Percentiles rank a stretch among this genome's conserved stretches.
Evolutionary conservation across 1,140 invertebrate genomes (phyloP).

Genomic region (Ctenoplectra terminalis): DNA sequence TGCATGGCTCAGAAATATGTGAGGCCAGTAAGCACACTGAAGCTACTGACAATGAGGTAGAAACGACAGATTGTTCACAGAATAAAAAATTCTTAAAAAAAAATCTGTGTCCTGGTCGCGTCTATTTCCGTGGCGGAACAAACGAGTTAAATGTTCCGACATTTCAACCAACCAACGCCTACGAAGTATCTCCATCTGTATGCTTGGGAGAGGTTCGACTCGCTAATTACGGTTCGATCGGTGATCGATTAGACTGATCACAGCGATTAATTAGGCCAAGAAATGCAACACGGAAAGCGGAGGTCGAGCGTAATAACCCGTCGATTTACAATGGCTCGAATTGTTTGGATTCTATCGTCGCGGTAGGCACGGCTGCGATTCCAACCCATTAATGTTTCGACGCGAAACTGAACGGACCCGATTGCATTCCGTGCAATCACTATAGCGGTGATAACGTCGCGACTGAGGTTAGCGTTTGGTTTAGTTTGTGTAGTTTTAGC

Average conservation of each 20-base stretch:
- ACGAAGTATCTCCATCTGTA: slow-evolving; percentile 3
- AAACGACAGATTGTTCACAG: not conserved
- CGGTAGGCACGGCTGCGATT: not conserved
- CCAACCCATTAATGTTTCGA: slow-evolving; percentile 10
- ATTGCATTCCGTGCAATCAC: not conserved
- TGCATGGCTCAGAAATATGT: too few relatives aligned
- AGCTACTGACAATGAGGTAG: too few relatives aligned
- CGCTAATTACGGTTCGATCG: slow-evolving; percentile 53
- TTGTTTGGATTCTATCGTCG: not conserved
- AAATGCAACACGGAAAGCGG: not conserved
- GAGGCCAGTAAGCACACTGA: too few relatives aligned
- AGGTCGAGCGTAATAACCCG: not conserved
- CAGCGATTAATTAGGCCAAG: slow-evolving; percentile 39
- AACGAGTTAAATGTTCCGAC: slow-evolving; percentile 26
- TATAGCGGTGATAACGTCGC: not conserved
- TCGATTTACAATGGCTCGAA: slow-evolving; percentile 16
- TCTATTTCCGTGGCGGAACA: not conserved
- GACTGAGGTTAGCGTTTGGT: not conserved
- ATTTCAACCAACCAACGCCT: slow-evolving; percentile 7
- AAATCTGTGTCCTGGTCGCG: not conserved
- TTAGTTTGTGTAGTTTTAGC: not conserved
- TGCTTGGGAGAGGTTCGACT: not conserved
- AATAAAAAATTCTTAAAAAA: not conserved
- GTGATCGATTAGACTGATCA: slow-evolving; percentile 39
- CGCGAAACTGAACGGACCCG: too few relatives aligned